phyloP scores from a whole-genome alignment of 2,888 invertebrate genomes.

The Agapostemon virescens region DNA sequence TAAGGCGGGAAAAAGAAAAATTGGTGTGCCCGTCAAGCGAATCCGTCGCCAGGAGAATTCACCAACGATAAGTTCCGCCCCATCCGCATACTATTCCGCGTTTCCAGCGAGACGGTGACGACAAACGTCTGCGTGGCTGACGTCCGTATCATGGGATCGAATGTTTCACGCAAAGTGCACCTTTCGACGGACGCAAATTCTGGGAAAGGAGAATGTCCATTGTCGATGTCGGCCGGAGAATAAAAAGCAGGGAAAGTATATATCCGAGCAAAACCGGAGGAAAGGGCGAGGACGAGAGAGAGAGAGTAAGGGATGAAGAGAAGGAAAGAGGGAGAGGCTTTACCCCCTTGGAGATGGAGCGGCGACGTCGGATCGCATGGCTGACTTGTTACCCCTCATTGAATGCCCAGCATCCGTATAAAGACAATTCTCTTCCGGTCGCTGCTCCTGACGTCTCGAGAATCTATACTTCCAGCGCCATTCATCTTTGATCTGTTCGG shows the following conservation, averaged over 20 bases:
- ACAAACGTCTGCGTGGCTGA: not conserved
- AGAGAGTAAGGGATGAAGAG: not conserved
- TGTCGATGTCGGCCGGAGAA: constrained; percentile 19
- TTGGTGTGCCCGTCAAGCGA: too few species aligned
- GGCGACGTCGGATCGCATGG: constrained; percentile 43
- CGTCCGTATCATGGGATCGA: constrained; percentile 10
- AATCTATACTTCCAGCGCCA: constrained; percentile 49
- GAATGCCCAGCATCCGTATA: constrained; percentile 58
- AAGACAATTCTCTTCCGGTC: constrained; percentile 58
- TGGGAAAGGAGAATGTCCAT: constrained; percentile 17
- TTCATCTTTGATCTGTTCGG: constrained; percentile 58
- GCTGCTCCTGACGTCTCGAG: constrained; percentile 50
- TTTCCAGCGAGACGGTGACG: not conserved
- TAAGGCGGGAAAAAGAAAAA: not conserved
- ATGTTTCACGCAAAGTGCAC: constrained; percentile 30
- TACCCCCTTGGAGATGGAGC: constrained; percentile 13
- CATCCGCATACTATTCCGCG: not conserved
- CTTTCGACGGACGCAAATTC: constrained; percentile 12
- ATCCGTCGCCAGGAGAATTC: not conserved
- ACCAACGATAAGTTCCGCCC: constrained; percentile 1
- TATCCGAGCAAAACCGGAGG: constrained; percentile 4
- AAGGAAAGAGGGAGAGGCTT: not conserved
- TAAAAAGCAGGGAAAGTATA: constrained; percentile 23
- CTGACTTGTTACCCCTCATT: constrained; percentile 55
- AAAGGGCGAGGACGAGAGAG: not conserved